These are phyloP conservation scores for Erythrocercus mccallii DNA, from an alignment of 2,113 vertebrate species.

Conservation along the genomic window DNA sequence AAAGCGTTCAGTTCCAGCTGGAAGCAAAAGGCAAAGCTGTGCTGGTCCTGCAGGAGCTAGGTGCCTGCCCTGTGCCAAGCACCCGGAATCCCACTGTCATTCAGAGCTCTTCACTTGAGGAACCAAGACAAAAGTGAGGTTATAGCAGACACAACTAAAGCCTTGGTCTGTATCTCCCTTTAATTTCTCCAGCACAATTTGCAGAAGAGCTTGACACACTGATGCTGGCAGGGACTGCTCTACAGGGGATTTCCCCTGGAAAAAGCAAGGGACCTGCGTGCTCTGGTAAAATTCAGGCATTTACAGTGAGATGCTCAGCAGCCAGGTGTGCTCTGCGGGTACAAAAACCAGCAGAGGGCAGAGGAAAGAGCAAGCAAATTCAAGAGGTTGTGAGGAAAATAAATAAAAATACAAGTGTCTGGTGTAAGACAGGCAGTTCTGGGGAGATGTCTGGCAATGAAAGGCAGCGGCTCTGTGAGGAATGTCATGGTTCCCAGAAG, in stretches of 20 bases:
- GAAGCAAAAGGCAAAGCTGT: not conserved
- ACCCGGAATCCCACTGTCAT: accelerated
- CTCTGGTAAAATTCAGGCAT: not conserved
- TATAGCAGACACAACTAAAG: not conserved
- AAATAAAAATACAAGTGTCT: not conserved
- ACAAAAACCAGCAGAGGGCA: not conserved
- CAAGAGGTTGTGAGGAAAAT: not conserved
- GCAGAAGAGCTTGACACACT: not conserved
- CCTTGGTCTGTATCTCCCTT: not conserved
- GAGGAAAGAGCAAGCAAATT: not conserved
- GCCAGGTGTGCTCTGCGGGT: not conserved
- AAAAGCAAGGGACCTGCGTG: accelerated
- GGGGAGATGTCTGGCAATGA: not conserved
- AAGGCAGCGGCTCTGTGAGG: not conserved
- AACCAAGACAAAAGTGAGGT: not conserved
- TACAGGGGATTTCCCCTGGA: not conserved
- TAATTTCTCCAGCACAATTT: not conserved
- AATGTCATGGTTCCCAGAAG: not conserved
- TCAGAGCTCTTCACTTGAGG: not conserved
- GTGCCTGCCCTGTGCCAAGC: not conserved
- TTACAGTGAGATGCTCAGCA: not conserved
- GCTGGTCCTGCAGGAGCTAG: not conserved
- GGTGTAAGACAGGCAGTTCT: not conserved
- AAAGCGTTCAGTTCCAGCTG: not conserved
- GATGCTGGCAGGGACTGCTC: not conserved